These are phyloP conservation scores for Homarus americanus DNA, from an alignment of 1,140 invertebrate genomes.

Conservation along the genomic window DNA sequence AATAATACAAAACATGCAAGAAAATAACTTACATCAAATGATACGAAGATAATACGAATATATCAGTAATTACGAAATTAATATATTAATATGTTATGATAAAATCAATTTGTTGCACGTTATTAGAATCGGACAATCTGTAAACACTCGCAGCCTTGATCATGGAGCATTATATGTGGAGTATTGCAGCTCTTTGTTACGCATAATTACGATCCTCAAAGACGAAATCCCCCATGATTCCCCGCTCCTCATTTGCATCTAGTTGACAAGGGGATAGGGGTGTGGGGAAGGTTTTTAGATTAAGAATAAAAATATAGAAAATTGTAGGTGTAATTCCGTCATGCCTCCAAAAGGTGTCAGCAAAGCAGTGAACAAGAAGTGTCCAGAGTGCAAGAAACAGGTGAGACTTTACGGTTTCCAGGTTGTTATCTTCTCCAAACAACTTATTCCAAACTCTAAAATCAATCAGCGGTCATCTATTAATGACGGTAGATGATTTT, in stretches of 20 bases:
- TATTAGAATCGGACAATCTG: constrained; percentile 69
- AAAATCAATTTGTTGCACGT: constrained; percentile 48
- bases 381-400: constrained; percentile 66
- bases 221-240: constrained; percentile 46
- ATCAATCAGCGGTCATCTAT: too few species aligned
- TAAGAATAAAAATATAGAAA: neutral
- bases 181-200: constrained; percentile 64
- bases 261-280: constrained; percentile 34
- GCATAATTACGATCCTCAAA: constrained; percentile 60
- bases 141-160: constrained; percentile 61
- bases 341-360: constrained; percentile 69
- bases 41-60: neutral
- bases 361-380: constrained; percentile 64
- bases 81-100: neutral
- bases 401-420: constrained; percentile 22
- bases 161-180: constrained; percentile 66
- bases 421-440: too few species aligned
- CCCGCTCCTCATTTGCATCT: constrained; percentile 39
- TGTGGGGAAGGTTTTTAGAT: neutral
- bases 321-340: constrained; percentile 39
- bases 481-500: neutral
- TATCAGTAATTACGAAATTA: neutral
- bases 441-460: too few species aligned
- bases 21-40: neutral
- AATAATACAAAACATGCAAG: neutral